Conservation (phyloP, 2,888 invertebrate species). For the Dasypogon diadema region DNA sequence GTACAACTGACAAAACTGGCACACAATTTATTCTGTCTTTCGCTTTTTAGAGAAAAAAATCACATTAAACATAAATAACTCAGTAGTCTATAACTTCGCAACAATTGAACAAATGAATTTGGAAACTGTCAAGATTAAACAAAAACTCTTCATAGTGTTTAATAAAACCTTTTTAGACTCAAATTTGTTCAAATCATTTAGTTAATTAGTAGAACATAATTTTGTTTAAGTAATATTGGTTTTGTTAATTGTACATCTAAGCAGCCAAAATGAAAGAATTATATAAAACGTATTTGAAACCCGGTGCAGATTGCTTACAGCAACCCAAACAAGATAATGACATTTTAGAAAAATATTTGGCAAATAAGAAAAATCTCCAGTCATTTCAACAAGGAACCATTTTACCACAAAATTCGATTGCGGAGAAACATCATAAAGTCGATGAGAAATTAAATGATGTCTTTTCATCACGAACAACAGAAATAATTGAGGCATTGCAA, state of each 20-base stretch:
- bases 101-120: background rate
- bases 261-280: slow-evolving; percentile 14
- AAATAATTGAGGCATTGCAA: background rate
- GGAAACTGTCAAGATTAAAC: background rate
- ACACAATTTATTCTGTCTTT: no score
- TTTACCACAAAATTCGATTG: background rate
- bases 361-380: background rate
- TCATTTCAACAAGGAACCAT: background rate
- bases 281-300: slow-evolving; percentile 11
- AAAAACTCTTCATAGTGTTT: background rate
- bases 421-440: background rate
- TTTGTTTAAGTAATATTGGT: background rate
- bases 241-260: background rate
- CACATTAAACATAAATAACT: no score
- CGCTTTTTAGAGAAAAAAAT: no score
- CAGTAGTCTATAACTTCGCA: no score
- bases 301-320: background rate
- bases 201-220: background rate
- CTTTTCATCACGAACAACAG: background rate
- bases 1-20: no score
- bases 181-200: background rate
- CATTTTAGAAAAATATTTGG: slow-evolving; percentile 36
- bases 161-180: background rate
- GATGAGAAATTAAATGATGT: background rate
- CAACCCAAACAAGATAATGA: background rate